Conservation (phyloP, 1,140 invertebrate genomes). For the Neodiprion pinetum region DNA sequence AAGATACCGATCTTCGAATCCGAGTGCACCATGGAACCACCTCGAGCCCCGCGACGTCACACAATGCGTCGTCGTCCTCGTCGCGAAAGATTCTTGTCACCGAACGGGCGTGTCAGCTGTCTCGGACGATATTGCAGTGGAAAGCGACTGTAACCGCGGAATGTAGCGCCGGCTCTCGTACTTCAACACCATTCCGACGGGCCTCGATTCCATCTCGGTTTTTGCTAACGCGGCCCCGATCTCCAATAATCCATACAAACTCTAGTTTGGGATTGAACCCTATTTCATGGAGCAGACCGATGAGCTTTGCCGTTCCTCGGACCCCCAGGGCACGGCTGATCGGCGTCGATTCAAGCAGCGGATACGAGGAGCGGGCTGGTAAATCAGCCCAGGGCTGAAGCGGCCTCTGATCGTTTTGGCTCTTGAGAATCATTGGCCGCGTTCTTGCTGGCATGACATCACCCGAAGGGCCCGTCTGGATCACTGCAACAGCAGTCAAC, state of each 20-base stretch:
- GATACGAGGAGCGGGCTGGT: not conserved
- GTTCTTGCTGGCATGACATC: conserved; percentile 3
- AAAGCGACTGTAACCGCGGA: not conserved
- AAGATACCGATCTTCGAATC: not conserved
- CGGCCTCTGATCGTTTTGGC: not conserved
- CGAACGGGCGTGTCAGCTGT: conserved; percentile 1
- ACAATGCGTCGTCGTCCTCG: not conserved
- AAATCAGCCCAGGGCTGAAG: conserved; percentile 4
- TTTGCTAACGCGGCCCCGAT: not conserved
- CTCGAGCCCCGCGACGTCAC: not conserved
- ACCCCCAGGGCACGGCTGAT: no score
- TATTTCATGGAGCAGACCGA: no score
- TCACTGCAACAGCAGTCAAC: not conserved
- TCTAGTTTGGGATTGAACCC: no score
- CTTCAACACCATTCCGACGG: not conserved
- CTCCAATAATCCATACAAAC: not conserved
- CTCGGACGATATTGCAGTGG: not conserved
- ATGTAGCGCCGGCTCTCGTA: not conserved
- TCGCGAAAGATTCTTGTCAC: not conserved
- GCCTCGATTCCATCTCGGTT: not conserved
- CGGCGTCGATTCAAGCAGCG: no score
- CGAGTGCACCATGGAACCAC: not conserved
- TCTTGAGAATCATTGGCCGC: not conserved
- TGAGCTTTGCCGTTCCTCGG: no score
- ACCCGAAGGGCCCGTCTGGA: not conserved